These are phyloP conservation scores for Albula glossodonta DNA, from an alignment of 2,113 vertebrate genomes.

Conservation along the genomic window DNA sequence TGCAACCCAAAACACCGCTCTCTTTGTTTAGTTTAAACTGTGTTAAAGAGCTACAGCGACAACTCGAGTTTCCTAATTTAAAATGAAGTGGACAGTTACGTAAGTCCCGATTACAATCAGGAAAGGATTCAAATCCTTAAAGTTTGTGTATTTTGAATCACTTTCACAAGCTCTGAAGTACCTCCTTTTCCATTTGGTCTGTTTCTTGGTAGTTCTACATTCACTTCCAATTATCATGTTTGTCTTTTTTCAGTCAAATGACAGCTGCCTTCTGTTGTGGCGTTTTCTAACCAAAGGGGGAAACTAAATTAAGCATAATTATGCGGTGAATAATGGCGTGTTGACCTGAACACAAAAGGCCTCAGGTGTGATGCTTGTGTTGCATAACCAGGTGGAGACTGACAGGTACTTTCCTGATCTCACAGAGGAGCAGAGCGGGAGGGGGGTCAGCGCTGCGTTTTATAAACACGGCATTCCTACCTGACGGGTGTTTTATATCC, in stretches of 20 bases:
- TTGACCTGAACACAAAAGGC: neutral
- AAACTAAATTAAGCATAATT: neutral
- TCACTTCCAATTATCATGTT: neutral
- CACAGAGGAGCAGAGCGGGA: neutral
- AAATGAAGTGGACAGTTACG: too few relatives aligned
- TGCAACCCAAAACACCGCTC: too few relatives aligned
- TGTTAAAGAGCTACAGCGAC: too few relatives aligned
- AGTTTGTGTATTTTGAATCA: too few relatives aligned
- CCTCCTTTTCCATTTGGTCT: too few relatives aligned
- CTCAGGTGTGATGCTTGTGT: neutral
- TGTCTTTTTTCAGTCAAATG: neutral
- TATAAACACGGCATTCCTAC: slow-evolving; percentile 47
- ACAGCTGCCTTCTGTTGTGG: neutral
- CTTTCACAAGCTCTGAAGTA: too few relatives aligned
- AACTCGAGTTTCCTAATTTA: too few relatives aligned
- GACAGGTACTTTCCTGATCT: neutral
- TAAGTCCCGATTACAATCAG: too few relatives aligned
- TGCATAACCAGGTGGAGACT: neutral
- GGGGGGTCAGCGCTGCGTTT: neutral
- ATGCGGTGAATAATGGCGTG: neutral
- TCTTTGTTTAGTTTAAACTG: too few relatives aligned
- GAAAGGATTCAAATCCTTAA: too few relatives aligned
- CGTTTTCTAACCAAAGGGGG: neutral
- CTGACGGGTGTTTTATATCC: slow-evolving; percentile 45
- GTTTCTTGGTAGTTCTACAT: too few relatives aligned